phyloP scores from a whole-genome alignment of 2,113 vertebrate genomes.

The Lucifuga dentata region DNA sequence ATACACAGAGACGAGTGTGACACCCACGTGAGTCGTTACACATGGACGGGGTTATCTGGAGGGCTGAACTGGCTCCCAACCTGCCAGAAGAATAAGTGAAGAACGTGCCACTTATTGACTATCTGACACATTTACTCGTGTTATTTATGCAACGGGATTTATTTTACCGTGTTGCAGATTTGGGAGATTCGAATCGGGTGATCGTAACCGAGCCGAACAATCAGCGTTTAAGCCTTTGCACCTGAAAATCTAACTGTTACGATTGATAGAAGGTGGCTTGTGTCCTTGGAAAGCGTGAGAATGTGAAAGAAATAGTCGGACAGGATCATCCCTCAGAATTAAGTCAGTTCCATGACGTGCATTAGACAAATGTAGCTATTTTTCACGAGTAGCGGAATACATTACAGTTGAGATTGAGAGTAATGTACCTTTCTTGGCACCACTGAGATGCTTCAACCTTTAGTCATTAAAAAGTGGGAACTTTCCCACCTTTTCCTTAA shows the following conservation, averaged over 20 bases:
- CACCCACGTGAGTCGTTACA: slow-evolving; percentile 58
- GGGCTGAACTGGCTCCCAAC: slow-evolving; percentile 40
- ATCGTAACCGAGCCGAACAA: slow-evolving; percentile 8
- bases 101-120: slow-evolving; percentile 63
- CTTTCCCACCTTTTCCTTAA: slow-evolving; percentile 78
- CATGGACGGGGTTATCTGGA: slow-evolving; percentile 64
- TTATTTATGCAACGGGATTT: slow-evolving; percentile 33
- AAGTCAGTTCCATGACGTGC: slow-evolving; percentile 71
- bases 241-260: slow-evolving; percentile 24
- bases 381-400: slow-evolving; percentile 73
- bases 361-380: slow-evolving; percentile 81
- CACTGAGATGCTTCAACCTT: slow-evolving; percentile 76
- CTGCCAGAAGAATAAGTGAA: slow-evolving; percentile 59
- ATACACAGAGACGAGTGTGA: slow-evolving; percentile 48
- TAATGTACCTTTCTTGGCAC: slow-evolving; percentile 79
- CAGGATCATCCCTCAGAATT: slow-evolving; percentile 74
- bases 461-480: slow-evolving; percentile 77
- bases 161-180: slow-evolving; percentile 25
- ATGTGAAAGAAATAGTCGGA: slow-evolving; percentile 71
- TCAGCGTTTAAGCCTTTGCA: slow-evolving; percentile 22
- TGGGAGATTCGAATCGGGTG: slow-evolving; percentile 5
- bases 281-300: slow-evolving; percentile 69
- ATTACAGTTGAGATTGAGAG: slow-evolving; percentile 75
- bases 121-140: slow-evolving; percentile 55
- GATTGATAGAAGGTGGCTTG: slow-evolving; percentile 62